Conservation (phyloP, 1,140 invertebrate species). For the Zeugodacus cucurbitae region DNA sequence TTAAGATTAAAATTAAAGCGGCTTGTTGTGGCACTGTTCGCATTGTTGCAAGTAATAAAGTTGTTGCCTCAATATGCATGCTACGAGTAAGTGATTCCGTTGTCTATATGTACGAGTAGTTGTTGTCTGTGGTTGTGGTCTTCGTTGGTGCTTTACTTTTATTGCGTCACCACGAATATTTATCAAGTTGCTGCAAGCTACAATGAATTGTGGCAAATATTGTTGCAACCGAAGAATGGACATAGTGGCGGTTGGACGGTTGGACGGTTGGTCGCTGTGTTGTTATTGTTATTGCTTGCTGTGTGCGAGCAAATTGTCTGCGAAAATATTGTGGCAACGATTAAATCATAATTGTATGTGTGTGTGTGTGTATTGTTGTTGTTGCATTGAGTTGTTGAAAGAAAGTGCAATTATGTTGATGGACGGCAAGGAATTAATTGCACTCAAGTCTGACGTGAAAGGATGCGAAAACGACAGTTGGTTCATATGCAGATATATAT, state of each 20-base stretch:
- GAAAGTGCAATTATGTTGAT: conserved; percentile 23
- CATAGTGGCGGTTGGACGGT: neutral
- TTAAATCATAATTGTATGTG: conserved; percentile 4
- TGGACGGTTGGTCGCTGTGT: too few relatives aligned
- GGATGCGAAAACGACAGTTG: neutral
- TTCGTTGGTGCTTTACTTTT: neutral
- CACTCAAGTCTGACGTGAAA: neutral
- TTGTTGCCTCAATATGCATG: neutral
- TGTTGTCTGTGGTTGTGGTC: neutral
- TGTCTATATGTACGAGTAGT: neutral
- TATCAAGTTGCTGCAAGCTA: neutral
- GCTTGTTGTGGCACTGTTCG: neutral
- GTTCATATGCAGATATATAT: neutral
- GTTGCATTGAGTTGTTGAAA: neutral
- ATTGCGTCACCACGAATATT: neutral
- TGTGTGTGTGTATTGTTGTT: neutral
- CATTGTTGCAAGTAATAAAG: conserved; percentile 11
- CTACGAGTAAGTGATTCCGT: neutral
- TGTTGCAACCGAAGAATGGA: neutral
- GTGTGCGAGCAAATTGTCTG: conserved; percentile 1
- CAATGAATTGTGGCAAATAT: conserved; percentile 4
- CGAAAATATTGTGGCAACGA: conserved; percentile 34
- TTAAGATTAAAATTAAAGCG: neutral
- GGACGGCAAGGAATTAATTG: neutral
- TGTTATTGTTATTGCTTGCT: neutral